Evolutionary conservation across 2,113 vertebrate species (phyloP), one percentile per base, ranked within the genome.

Genomic region (Cariama cristata): DNA sequence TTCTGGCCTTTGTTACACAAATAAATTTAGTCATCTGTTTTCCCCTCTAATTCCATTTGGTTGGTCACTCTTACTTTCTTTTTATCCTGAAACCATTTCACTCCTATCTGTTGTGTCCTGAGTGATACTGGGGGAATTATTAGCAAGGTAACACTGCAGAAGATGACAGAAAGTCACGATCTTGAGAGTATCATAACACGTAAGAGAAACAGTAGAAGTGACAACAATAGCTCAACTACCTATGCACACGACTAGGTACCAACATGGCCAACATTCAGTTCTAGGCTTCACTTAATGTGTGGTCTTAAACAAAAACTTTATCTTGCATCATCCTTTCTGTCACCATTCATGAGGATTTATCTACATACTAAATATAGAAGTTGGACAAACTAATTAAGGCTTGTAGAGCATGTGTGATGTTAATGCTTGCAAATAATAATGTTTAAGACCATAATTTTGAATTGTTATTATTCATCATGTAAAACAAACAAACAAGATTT

Each of bases 381-480:
- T 45, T 52, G 16, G 17, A 74, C 1, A 3, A 86, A 86, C 38
- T 95, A 90, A 96, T 96, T 85, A 91, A 90, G 52, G 73, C 66
- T 84, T 93, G 18, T 68, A 66, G 42, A 69, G 35, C 15, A 47
- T 68, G 35, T 73, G 24, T 93, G 28, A 80, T 81, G 76, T 30
- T 79, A 81, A 82, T 44, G 66, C 28, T 95, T 90, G 62, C 27
- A 97, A 79, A 91, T 83, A 88, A 89, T 47, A 84, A 77, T 32
- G 26, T 68, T 85, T 74, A 59, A 74, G 49, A 85, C 8, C 22
- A 55, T 63, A 72, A 83, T 67, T 79, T 77, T 44, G 58, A 76
- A 44, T 44, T 88, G 40, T 27, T 56, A 53, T 67, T 80, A 88
- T 64, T 92, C 44, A 49, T 44, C 11, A 40, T 12, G 75, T 32